A percentile compares a stretch with the other conserved stretches of the same genome.
These are phyloP conservation scores for Calliopum simillimum DNA, from an alignment of 2,888 invertebrate species.

Conservation along the genomic window DNA sequence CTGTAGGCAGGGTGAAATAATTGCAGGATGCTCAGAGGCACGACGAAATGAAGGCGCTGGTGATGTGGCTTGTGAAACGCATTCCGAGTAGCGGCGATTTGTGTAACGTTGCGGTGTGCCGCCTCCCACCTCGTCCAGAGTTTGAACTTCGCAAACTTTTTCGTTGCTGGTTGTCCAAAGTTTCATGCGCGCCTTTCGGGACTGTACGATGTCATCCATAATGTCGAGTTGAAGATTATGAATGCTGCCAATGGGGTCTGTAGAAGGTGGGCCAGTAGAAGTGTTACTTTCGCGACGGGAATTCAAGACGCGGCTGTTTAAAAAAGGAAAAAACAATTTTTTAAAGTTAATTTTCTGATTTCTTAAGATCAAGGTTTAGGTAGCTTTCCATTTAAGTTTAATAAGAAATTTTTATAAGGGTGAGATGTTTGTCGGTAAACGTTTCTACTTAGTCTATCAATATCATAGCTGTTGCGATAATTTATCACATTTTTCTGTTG, in stretches of 20 bases:
- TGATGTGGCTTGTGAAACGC: constrained; percentile 67
- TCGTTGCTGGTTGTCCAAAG: constrained; percentile 86
- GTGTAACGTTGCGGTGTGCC: constrained; percentile 73
- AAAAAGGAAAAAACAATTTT: constrained; percentile 65
- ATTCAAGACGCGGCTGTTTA: constrained; percentile 61
- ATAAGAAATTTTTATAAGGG: too few relatives aligned
- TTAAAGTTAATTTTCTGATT: too few relatives aligned
- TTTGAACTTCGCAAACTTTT: constrained; percentile 85
- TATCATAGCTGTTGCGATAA: too few relatives aligned
- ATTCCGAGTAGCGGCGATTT: constrained; percentile 78
- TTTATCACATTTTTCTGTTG: too few relatives aligned
- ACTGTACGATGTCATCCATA: constrained; percentile 88
- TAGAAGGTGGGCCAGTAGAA: constrained; percentile 76
- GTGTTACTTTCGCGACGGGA: constrained; percentile 66
- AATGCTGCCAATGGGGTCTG: constrained; percentile 79
- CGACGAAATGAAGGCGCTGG: constrained; percentile 74
- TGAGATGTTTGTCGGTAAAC: too few relatives aligned
- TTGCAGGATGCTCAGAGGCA: constrained; percentile 80
- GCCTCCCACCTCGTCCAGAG: constrained; percentile 76
- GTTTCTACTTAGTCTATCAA: too few relatives aligned
- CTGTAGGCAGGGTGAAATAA: constrained; percentile 59
- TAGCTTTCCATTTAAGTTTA: too few relatives aligned
- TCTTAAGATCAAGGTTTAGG: too few relatives aligned
- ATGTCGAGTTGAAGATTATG: constrained; percentile 88
- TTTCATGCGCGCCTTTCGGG: constrained; percentile 85